Base-by-base conservation (phyloP, 2,113 vertebrate species). In the Erythrocercus mccallii region DNA sequence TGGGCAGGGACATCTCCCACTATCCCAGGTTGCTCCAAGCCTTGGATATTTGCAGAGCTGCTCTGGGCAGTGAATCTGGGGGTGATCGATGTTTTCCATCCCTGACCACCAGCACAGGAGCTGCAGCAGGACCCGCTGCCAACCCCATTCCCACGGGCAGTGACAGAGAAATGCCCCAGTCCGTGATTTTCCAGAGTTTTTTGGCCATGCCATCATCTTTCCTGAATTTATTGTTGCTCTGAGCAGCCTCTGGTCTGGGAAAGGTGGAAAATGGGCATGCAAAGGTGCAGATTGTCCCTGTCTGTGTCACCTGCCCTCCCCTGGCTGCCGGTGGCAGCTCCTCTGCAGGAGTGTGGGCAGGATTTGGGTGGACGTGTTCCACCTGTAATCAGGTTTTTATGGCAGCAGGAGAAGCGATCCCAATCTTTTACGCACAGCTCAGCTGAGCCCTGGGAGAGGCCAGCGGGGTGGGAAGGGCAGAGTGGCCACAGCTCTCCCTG, bases 401-500 rank as follows among this genome's bases (percentile, higher is more conserved):
- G 42, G 83, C 74, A 56, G 50, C 33, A 33, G 72, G 33, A 50
- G 30, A 17, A 68, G 19, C 0, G 0, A 23, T 66, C 68, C 57
- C 5, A 0, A 2, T 9, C 9, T 38, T 31, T 38, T 6, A 15
- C 18, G 42, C 66, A 3, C 14, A 22, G 37, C 53, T 54, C 30
- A 0, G 4, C 5, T 0, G 2, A 68, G 54, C 35, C 0, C 0
- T 0, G 2, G 71, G 13, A 35, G 30, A 16, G 0, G 6, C 24
- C 54, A 37, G 53, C 1, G 31, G 31, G 28, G 51, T 19, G 0
- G 5, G 88, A 44, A 48, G 54, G 71, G 58, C 71, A 27, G 23
- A 10, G 28, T 9, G 25, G 1, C n/a, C 6, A 1, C 65, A 56
- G 65, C 25, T 60, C 22, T 58, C 30, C 53, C 53, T 20, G 11